These are phyloP conservation scores for Archaeoteleia sp. DNA, from an alignment of 2,888 invertebrate species.

Conservation along the genomic window DNA sequence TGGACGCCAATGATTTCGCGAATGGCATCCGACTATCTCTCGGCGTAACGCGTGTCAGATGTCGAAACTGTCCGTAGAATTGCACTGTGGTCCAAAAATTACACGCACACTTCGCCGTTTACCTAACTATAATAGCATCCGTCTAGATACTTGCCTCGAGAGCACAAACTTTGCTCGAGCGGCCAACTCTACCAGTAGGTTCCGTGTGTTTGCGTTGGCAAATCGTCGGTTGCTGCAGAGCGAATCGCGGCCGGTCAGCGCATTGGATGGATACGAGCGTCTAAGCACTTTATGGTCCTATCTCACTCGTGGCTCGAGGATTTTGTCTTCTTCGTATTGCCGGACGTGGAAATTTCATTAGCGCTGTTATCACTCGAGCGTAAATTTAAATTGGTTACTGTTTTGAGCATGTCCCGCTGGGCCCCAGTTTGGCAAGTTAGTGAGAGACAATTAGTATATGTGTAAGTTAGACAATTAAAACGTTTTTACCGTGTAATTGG, in stretches of 20 bases:
- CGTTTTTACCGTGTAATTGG: too few relatives aligned
- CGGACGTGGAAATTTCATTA: too few relatives aligned
- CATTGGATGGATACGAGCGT: conserved; percentile 19
- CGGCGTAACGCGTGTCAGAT: conserved; percentile 54
- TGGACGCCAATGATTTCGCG: conserved; percentile 25
- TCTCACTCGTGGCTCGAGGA: conserved; percentile 5
- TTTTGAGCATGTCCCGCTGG: too few relatives aligned
- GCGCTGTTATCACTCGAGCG: too few relatives aligned
- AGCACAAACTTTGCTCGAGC: conserved; percentile 31
- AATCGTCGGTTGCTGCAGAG: conserved; percentile 21
- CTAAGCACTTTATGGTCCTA: conserved; percentile 32
- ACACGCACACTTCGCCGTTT: conserved; percentile 25
- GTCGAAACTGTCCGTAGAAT: conserved; percentile 52
- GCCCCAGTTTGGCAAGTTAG: too few relatives aligned
- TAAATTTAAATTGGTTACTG: too few relatives aligned
- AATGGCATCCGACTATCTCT: background rate
- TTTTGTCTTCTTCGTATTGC: too few relatives aligned
- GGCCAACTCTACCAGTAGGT: background rate
- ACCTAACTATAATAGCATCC: conserved; percentile 19
- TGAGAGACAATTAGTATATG: too few relatives aligned
- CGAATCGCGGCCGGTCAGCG: conserved; percentile 29
- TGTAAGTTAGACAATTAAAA: too few relatives aligned
- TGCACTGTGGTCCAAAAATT: conserved; percentile 33
- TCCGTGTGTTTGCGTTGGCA: conserved; percentile 13
- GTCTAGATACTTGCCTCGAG: conserved; percentile 25